These are phyloP conservation scores for Grapholita molesta DNA, from an alignment of 1,140 invertebrate species.

Conservation along the genomic window DNA sequence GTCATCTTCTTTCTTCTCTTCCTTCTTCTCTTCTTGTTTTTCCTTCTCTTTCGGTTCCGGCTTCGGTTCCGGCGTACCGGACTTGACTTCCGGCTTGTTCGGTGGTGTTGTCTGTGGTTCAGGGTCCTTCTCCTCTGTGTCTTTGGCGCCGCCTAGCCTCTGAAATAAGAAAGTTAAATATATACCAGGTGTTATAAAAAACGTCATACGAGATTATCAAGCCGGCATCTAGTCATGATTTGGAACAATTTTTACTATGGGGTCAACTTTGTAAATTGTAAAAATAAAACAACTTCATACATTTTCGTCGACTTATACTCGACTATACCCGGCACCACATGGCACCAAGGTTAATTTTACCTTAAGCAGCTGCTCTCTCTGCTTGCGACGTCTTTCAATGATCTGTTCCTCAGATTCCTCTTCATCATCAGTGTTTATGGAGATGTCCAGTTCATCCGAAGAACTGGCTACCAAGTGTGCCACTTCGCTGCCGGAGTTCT, in stretches of 20 bases:
- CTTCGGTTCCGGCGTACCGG: neutral
- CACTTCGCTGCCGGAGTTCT: constrained; percentile 92
- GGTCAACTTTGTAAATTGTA: too few relatives aligned
- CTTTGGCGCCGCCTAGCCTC: constrained; percentile 81
- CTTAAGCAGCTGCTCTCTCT: constrained; percentile 93
- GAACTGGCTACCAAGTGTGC: constrained; percentile 74
- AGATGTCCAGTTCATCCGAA: constrained; percentile 82
- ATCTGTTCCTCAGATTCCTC: constrained; percentile 97
- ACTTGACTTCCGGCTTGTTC: constrained; percentile 52
- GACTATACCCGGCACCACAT: constrained; percentile 24
- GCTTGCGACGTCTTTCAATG: constrained; percentile 93
- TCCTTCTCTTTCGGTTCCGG: neutral
- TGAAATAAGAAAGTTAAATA: constrained; percentile 36
- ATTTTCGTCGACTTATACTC: too few relatives aligned
- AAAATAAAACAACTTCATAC: too few relatives aligned
- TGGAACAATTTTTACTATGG: too few relatives aligned
- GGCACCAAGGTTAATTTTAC: too few relatives aligned
- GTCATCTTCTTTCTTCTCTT: constrained; percentile 20
- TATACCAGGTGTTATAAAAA: too few relatives aligned
- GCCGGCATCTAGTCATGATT: too few relatives aligned
- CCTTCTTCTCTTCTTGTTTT: constrained; percentile 3
- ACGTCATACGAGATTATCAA: too few relatives aligned
- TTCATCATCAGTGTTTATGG: constrained; percentile 90
- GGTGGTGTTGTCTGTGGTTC: neutral
- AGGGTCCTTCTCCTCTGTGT: constrained; percentile 43